Base-by-base conservation (phyloP, 2,888 invertebrate species). In the Linnaemya tessellans region DNA sequence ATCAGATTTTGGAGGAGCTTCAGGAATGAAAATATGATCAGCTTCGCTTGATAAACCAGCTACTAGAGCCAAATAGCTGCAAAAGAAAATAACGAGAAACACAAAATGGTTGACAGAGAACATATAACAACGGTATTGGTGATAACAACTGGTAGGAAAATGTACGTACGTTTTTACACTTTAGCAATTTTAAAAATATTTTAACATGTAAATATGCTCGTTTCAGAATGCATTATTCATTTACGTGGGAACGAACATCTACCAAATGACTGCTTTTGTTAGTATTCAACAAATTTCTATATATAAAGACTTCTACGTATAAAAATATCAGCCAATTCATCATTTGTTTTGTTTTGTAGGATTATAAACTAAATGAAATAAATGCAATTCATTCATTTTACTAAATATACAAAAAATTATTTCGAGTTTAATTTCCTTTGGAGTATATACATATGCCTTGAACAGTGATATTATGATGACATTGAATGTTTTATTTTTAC, bases 1-100 rank as follows among this genome's bases (percentile, higher is more conserved):
- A 92, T 96, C 95, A 86, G 92, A 92, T 89, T 90, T 95, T 91
- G 97, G 96, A 91, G 97, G 97, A 94, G 95, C 95, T 94, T 97
- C 97, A 88, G 97, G 97, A 92, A 97, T 95, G 94, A 98, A 97
- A 92, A 96, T 95, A 95, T 95, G 97, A 93, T 97, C 97, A 90
- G 97, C 97, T 92, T 97, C 97, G 90, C 95, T 94, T 91, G 96
- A 95, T 89, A 97, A 94, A 92, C 96, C 96, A 91, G 96, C 96
- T 91, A 96, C 97, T 91, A 97, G 94, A 91, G 97, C 96, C 93
- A 98, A 94, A 94, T 97, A 97, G 93, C 96, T 96, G 94, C 87
- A 92, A 92, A 88, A 90, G 89, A 88, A 81, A 81, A 54, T 56
- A 64, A 78, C 65, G 79, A 78, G 49, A 84, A 58, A 84, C 84